A percentile compares a stretch with the other conserved stretches of the same genome.
Conservation (phyloP, 1,140 invertebrate species). For the Leptopilina boulardi region DNA sequence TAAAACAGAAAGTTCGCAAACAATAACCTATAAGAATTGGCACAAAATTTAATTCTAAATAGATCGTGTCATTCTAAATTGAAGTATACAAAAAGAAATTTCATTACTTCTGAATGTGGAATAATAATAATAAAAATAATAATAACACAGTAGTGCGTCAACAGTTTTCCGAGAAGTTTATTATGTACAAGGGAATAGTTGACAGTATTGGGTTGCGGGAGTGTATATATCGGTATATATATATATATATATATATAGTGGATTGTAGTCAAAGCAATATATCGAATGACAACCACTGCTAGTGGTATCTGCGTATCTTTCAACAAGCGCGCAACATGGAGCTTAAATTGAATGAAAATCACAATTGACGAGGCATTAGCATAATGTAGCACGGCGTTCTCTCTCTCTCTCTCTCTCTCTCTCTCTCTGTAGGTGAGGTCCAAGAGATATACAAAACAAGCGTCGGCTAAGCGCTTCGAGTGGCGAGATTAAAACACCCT, state of each 20-base stretch:
- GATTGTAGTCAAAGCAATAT: slow-evolving; percentile 8
- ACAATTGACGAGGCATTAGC: slow-evolving; percentile 69
- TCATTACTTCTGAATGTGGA: too few species aligned
- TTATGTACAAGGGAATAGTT: not conserved
- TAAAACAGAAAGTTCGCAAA: too few species aligned
- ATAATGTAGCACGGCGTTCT: slow-evolving; percentile 68
- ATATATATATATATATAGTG: too few species aligned
- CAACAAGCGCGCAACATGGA: slow-evolving; percentile 66
- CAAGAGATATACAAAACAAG: slow-evolving; percentile 62
- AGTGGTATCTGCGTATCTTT: slow-evolving; percentile 63
- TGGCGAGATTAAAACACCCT: slow-evolving; percentile 56
- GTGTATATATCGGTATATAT: not conserved
- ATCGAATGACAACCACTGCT: slow-evolving; percentile 62
- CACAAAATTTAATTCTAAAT: too few species aligned
- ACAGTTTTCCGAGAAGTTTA: not conserved
- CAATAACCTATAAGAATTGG: too few species aligned
- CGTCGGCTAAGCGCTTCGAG: slow-evolving; percentile 51
- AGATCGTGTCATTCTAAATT: too few species aligned
- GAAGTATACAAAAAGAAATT: too few species aligned
- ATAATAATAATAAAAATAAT: not conserved
- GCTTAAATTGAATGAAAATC: slow-evolving; percentile 70
- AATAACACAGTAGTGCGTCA: not conserved
- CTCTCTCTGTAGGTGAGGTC: slow-evolving; percentile 65
- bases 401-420: too few species aligned
- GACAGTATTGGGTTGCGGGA: slow-evolving; percentile 22